Evolutionary conservation across 2,888 invertebrate genomes (phyloP), one percentile per base, ranked within the genome.

Genomic region (Marasmarcha lunaedactyla): DNA sequence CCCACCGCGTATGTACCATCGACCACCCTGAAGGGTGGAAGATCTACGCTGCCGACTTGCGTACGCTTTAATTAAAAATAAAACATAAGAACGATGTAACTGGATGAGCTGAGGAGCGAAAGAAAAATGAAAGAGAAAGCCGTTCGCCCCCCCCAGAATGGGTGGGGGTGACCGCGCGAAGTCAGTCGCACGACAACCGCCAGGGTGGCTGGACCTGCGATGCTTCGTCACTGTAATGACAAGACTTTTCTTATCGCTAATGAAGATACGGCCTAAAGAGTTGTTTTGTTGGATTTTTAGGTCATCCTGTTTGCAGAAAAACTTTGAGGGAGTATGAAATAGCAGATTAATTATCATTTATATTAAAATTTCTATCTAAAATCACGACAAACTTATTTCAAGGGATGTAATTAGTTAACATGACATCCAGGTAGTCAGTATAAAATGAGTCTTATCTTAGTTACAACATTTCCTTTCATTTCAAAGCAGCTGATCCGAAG

Each of bases 41-140:
- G 81, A 79, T 77, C 78, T 78, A 78, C 78, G 74, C 78, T 71
- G 74, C 64, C 81, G 76, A 81, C 81, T 83, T 83, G 83, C 83
- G 83, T 83, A 83, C 81, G 83, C 81, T 83, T 83, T 83, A 83
- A 83, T 83, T 83, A 83, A 83, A 83, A 83, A 83, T 83, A 83
- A 83, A 83, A 83, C 83, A 83, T 83, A 83, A 83, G 83, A 83
- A 83, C 81, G 79, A 81, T 83, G 83, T 83, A 83, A 83, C 83
- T 83, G 83, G 83, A 83, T 83, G 83, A 83, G 83, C 79, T 71
- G 78, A 79, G 77, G 79, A 81, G 81, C 73, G 81, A 78, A 83
- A 79, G 83, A 83, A 83, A 83, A 83, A 83, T 83, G 83, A 81
- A 83, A 83, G 83, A 83, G 83, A 83, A 81, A 83, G 81, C 76